phyloP scores from a whole-genome alignment of 2,888 invertebrate genomes.

The Hoplodrina blanda region DNA sequence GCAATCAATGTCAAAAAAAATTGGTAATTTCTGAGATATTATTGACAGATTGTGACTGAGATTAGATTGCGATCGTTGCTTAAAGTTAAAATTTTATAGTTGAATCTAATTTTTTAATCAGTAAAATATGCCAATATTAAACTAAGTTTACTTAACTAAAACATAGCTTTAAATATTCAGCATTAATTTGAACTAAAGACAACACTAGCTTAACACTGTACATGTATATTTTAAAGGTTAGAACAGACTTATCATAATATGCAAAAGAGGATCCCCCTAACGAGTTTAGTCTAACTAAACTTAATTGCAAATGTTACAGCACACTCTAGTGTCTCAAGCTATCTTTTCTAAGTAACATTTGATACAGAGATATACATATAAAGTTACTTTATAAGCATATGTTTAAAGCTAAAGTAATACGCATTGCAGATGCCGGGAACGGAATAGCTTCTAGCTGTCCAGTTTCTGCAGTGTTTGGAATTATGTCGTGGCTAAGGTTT shows the following conservation, averaged over 20 bases:
- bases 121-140: not conserved
- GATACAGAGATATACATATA: constrained; percentile 39
- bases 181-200: constrained; percentile 26
- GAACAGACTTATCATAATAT: constrained; percentile 39
- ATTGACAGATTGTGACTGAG: too few species aligned
- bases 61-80: too few species aligned
- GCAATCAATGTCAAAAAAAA: too few species aligned
- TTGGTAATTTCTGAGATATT: too few species aligned
- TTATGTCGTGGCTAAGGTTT: constrained; percentile 52
- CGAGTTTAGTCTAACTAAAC: constrained; percentile 43
- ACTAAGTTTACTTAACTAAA: constrained; percentile 4
- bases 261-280: constrained; percentile 47
- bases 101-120: not conserved
- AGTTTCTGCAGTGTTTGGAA: constrained; percentile 57
- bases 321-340: constrained; percentile 32
- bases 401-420: constrained; percentile 66
- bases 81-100: too few species aligned
- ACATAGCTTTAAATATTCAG: constrained; percentile 21
- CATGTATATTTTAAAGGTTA: constrained; percentile 32
- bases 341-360: constrained; percentile 43
- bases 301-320: constrained; percentile 41
- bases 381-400: constrained; percentile 50
- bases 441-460: constrained; percentile 53
- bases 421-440: constrained; percentile 74
- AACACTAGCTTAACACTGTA: constrained; percentile 13